Conservation (phyloP, 92 coral and sea anemone genomes). For the Palythoa grandiflora region DNA sequence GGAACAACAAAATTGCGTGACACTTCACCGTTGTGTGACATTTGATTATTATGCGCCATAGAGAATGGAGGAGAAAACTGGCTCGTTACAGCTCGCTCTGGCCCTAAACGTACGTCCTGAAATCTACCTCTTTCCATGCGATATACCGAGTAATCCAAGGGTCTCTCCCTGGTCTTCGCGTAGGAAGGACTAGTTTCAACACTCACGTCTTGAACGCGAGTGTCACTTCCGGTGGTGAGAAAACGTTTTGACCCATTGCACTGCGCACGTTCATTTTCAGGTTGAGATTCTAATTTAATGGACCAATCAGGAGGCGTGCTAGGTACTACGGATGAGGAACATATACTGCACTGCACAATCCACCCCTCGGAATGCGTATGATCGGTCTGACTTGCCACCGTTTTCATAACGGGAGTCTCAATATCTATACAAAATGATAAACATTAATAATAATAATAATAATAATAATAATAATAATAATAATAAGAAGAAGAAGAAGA, state of each 20-base stretch:
- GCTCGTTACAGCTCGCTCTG: conserved; percentile 1
- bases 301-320: conserved; percentile 3
- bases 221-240: conserved; percentile 7
- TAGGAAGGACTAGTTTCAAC: conserved; percentile 13
- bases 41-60: conserved; percentile 4
- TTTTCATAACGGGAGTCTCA: conserved; percentile 36
- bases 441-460: too few species aligned
- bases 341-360: conserved; percentile 37
- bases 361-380: conserved; percentile 44
- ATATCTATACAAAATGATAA: not conserved
- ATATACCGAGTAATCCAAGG: not conserved
- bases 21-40: not conserved
- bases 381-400: conserved; percentile 33
- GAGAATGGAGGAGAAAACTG: not conserved
- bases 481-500: too few species aligned
- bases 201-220: conserved; percentile 26
- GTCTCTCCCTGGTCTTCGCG: not conserved
- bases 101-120: not conserved
- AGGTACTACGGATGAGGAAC: conserved; percentile 31
- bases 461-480: too few species aligned
- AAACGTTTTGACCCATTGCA: not conserved
- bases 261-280: not conserved
- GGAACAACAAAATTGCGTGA: conserved; percentile 9
- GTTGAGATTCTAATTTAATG: conserved; percentile 20
- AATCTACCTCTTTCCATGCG: conserved; percentile 26